phyloP scores from a whole-genome alignment of 2,888 invertebrate genomes.

The Zele albiditarsus region DNA sequence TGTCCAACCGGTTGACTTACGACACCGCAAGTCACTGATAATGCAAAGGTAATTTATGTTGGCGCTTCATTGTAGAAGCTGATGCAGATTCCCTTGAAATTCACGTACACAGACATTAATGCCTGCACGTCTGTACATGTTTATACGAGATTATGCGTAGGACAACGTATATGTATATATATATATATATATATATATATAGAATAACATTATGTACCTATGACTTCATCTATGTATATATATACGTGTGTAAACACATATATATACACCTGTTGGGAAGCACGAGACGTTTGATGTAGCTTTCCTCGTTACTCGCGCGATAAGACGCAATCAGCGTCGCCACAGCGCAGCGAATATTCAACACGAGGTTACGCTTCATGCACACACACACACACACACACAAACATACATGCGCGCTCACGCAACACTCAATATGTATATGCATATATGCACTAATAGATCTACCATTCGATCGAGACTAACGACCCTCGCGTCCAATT shows the following conservation, averaged over 20 bases:
- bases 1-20: constrained; percentile 25
- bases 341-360: constrained; percentile 19
- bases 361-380: constrained; percentile 35
- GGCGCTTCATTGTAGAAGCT: constrained; percentile 35
- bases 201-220: constrained; percentile 8
- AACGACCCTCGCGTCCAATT: constrained; percentile 34
- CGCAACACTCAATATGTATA: not conserved
- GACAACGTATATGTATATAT: not conserved
- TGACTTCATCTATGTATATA: constrained; percentile 21
- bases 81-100: constrained; percentile 40
- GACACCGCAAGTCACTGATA: constrained; percentile 56
- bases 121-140: not conserved
- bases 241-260: constrained; percentile 8
- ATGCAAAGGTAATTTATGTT: constrained; percentile 60
- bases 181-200: constrained; percentile 17
- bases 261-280: constrained; percentile 33
- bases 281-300: constrained; percentile 20
- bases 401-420: constrained; percentile 7
- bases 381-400: constrained; percentile 11
- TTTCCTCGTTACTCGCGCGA: constrained; percentile 31
- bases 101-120: constrained; percentile 19
- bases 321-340: constrained; percentile 42
- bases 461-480: constrained; percentile 35
- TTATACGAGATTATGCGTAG: not conserved
- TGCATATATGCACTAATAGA: constrained; percentile 27